These are phyloP conservation scores for Thamnophis sirtalis DNA, from an alignment of 2,113 vertebrate species.

Conservation along the genomic window DNA sequence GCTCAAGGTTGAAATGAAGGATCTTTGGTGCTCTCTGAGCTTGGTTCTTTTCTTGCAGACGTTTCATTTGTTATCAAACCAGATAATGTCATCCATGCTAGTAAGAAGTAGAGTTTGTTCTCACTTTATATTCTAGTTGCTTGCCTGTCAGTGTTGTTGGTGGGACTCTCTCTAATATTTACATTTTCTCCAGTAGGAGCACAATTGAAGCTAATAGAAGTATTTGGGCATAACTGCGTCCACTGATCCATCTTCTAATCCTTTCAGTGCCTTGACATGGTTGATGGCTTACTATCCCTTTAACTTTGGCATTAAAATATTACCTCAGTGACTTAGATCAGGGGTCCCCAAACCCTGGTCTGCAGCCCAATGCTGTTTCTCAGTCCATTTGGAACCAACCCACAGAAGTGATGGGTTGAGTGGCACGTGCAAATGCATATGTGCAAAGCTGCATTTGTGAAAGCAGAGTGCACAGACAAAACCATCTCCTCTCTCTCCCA, in stretches of 20 bases:
- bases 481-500: neutral
- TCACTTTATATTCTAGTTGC: neutral
- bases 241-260: neutral
- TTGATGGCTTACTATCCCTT: too few species aligned
- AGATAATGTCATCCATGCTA: neutral
- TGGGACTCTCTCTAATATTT: neutral
- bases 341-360: neutral
- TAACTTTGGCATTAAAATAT: neutral
- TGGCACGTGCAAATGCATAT: fast-evolving
- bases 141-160: neutral
- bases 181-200: neutral
- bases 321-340: neutral
- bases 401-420: neutral
- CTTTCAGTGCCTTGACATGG: neutral
- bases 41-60: neutral
- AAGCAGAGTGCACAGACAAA: neutral
- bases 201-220: neutral
- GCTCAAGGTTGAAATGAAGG: neutral
- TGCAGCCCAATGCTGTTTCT: neutral
- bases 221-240: neutral
- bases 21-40: neutral
- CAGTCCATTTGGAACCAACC: neutral
- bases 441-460: neutral
- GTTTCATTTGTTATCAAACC: neutral
- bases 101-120: neutral